Evolutionary conservation across 2,888 invertebrate genomes (phyloP), one percentile per base, ranked within the genome.

Genomic region (Leptopilina syphax): DNA sequence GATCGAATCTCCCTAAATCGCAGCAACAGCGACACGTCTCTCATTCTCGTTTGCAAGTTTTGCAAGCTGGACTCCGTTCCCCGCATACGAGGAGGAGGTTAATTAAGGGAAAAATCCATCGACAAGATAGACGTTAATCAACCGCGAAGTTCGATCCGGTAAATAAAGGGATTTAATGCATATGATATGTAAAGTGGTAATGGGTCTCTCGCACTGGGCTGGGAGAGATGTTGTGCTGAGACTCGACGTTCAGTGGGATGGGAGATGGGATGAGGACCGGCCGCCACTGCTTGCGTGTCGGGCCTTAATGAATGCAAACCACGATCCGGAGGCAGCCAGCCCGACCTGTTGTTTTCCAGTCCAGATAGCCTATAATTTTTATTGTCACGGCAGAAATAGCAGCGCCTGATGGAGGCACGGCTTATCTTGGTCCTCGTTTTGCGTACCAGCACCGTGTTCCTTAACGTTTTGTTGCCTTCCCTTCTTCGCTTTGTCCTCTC

Each of bases 361-460:
- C 92, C 93, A 93, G 93, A 93, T 93, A 93, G 93, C 92, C 93
- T 93, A 93, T 93, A 93, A 93, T 93, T 93, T 93, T 93, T 93
- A 93, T 93, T 93, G 93, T 93, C 93, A 93, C 93, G 93, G 92
- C 92, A 92, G 93, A 92, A 92, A 92, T 93, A 93, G 93, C 93
- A 92, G 93, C 1, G 18, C 92, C 92, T 93, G 93, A 93, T 92
- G 92, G 92, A 92, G 91, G 88, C 89, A 87, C 87, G 86, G 88
- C 89, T 91, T 91, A 90, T 91, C 91, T 90, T 86, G 87, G 86
- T 90, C 87, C 88, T 91, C 88, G 86, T 91, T 90, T 90, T 89
- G 87, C 87, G 85, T 86, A 88, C 88, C 84, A 83, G 81, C 83
- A 83, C 88, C 89, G 84, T 90, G 90, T 90, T 88, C 88, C 87